Conservation (phyloP, 2,888 invertebrate genomes). For the Eristalis pertinax region DNA sequence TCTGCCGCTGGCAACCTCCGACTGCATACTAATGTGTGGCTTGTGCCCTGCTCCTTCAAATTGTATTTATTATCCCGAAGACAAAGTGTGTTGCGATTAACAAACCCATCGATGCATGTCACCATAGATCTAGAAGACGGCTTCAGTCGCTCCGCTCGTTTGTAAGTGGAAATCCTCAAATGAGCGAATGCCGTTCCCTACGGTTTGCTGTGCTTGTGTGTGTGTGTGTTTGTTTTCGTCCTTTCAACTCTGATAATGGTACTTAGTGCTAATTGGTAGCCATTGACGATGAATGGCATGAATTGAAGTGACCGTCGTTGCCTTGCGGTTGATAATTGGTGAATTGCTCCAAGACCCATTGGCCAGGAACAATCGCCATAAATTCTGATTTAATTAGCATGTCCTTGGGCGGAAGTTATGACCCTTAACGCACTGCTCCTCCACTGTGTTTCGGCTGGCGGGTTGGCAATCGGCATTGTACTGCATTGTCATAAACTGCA, state of each 20-base stretch:
- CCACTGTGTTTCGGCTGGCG: neutral
- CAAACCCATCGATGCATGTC: neutral
- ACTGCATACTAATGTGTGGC: slow-evolving; percentile 40
- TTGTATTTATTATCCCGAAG: slow-evolving; percentile 42
- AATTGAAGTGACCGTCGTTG: neutral
- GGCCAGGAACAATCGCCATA: neutral
- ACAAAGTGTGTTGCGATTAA: slow-evolving; percentile 11
- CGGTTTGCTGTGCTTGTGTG: too few species aligned
- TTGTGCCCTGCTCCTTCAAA: slow-evolving; percentile 22
- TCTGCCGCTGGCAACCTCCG: slow-evolving; percentile 5
- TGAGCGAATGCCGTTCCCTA: neutral
- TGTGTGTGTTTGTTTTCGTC: slow-evolving; percentile 2
- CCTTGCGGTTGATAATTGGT: slow-evolving; percentile 1
- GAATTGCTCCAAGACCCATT: slow-evolving; percentile 1
- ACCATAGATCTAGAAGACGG: neutral
- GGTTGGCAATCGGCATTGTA: neutral
- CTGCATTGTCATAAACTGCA: slow-evolving; percentile 3
- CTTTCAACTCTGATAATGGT: slow-evolving; percentile 20
- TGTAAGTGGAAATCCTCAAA: neutral
- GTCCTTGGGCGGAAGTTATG: neutral
- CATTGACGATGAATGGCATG: neutral
- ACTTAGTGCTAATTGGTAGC: slow-evolving; percentile 24
- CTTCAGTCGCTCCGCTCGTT: neutral
- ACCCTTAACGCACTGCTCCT: neutral
- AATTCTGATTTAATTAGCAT: slow-evolving; percentile 20